A percentile compares a stretch with the other conserved stretches of the same genome.
phyloP scores from a whole-genome alignment of 2,113 vertebrate species.

The Tachysurus fulvidraco region DNA sequence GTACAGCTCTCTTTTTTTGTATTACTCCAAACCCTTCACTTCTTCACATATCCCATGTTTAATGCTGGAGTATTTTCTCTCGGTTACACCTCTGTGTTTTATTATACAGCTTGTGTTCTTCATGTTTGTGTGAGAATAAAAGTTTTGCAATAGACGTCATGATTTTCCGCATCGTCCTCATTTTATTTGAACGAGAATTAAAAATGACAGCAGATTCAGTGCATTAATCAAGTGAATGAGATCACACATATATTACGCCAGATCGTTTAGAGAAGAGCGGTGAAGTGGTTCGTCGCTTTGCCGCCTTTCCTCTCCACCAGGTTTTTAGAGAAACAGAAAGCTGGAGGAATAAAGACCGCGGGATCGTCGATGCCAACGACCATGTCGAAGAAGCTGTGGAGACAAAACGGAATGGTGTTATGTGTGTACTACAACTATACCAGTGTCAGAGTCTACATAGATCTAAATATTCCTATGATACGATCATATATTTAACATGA shows the following conservation, averaged over 20 bases:
- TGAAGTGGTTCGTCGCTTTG: slow-evolving; percentile 24
- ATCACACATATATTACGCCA: background rate
- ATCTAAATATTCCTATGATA: background rate
- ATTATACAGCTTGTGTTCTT: slow-evolving; percentile 33
- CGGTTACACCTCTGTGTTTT: slow-evolving; percentile 31
- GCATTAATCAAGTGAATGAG: background rate
- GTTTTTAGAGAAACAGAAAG: slow-evolving; percentile 48
- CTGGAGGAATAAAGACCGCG: slow-evolving; percentile 49
- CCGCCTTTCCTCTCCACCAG: background rate
- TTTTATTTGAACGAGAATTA: slow-evolving; percentile 28
- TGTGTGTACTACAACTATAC: background rate
- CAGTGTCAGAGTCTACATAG: background rate
- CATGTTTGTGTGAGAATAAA: slow-evolving; percentile 39
- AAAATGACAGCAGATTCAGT: background rate
- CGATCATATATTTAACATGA: background rate
- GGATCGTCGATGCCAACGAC: slow-evolving; percentile 54
- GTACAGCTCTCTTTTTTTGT: slow-evolving; percentile 44
- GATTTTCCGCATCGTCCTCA: background rate
- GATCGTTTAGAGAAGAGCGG: slow-evolving; percentile 30
- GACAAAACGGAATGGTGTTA: background rate
- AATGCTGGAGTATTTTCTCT: slow-evolving; percentile 13
- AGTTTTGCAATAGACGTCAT: slow-evolving; percentile 16
- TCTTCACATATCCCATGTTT: slow-evolving; percentile 6
- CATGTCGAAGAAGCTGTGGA: slow-evolving; percentile 51
- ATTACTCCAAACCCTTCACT: slow-evolving; percentile 19